Conservation (phyloP, 1,140 invertebrate species). For the Hypothenemus hampei region DNA sequence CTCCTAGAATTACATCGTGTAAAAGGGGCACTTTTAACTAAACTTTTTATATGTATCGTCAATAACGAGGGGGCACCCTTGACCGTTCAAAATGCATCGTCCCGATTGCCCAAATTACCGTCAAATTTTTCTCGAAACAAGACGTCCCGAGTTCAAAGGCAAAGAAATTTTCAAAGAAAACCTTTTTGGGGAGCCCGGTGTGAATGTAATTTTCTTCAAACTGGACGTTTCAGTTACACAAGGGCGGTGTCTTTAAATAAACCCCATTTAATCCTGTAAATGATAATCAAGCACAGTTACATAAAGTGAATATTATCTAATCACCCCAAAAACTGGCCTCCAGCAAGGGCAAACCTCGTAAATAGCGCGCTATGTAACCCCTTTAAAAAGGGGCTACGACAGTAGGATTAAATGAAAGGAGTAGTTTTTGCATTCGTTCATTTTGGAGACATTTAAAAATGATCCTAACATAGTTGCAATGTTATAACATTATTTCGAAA, state of each 20-base stretch:
- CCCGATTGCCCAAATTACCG: not conserved
- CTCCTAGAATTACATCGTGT: too few species aligned
- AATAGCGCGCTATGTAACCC: constrained; percentile 27
- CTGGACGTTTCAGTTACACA: not conserved
- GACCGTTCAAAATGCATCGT: too few species aligned
- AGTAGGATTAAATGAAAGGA: constrained; percentile 11
- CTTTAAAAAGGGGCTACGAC: constrained; percentile 14
- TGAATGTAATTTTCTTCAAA: too few species aligned
- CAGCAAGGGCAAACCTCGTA: constrained; percentile 23
- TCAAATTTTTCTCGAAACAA: not conserved
- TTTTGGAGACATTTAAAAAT: too few species aligned
- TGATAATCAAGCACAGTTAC: constrained; percentile 26
- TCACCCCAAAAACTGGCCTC: constrained; percentile 24
- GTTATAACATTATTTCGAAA: too few species aligned
- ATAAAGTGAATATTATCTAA: constrained; percentile 27
- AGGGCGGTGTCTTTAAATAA: not conserved
- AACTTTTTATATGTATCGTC: too few species aligned
- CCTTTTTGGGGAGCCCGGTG: not conserved
- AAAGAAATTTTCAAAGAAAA: not conserved
- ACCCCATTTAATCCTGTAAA: constrained; percentile 17
- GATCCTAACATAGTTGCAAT: too few species aligned
- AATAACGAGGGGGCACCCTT: too few species aligned
- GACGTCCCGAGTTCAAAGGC: not conserved
- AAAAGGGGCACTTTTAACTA: too few species aligned
- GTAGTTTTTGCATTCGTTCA: constrained; percentile 6